A percentile compares a stretch with the other conserved stretches of the same genome.
Evolutionary conservation across 2,797 vertebrate genomes (phyloP).

Genomic region (Anguilla megastoma): DNA sequence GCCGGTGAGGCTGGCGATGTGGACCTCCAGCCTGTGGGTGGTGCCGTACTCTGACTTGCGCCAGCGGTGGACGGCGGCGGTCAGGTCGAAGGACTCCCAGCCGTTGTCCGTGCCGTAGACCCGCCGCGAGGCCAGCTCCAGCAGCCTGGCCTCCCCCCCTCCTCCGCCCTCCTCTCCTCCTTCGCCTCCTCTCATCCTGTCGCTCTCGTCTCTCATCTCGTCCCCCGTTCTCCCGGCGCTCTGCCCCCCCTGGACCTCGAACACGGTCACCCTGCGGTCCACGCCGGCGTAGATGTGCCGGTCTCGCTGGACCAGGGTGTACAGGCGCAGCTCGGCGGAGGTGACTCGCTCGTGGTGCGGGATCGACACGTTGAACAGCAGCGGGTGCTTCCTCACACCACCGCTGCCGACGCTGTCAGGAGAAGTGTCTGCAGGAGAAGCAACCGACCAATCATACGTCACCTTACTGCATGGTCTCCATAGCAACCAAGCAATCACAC

Average conservation of each 20-base stretch:
- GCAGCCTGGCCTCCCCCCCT: conserved; percentile 61
- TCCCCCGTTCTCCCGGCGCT: conserved; percentile 14
- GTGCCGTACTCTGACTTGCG: conserved; percentile 73
- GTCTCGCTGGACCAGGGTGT: conserved; percentile 87
- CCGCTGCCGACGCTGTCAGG: conserved; percentile 69
- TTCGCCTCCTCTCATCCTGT: conserved; percentile 45
- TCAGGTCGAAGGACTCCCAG: conserved; percentile 95
- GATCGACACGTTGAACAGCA: conserved; percentile 93
- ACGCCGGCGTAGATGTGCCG: conserved; percentile 82
- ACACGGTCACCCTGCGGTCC: conserved; percentile 88
- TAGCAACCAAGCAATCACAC: neutral
- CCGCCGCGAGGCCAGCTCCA: conserved; percentile 82
- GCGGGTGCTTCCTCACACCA: conserved; percentile 83
- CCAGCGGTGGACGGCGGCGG: conserved; percentile 82
- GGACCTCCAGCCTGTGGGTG: conserved; percentile 87
- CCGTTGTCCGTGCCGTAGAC: conserved; percentile 83
- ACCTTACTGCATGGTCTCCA: neutral
- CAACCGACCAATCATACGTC: conserved; percentile 38
- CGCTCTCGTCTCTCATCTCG: conserved; percentile 38
- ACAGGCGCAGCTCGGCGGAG: conserved; percentile 89
- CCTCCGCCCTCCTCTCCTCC: conserved; percentile 42
- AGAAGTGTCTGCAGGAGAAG: conserved; percentile 74
- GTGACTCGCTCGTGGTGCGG: conserved; percentile 89
- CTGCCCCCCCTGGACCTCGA: conserved; percentile 73
- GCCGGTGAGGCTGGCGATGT: conserved; percentile 76